Conservation (phyloP, 2,888 invertebrate genomes). For the Tetranychus piercei region DNA sequence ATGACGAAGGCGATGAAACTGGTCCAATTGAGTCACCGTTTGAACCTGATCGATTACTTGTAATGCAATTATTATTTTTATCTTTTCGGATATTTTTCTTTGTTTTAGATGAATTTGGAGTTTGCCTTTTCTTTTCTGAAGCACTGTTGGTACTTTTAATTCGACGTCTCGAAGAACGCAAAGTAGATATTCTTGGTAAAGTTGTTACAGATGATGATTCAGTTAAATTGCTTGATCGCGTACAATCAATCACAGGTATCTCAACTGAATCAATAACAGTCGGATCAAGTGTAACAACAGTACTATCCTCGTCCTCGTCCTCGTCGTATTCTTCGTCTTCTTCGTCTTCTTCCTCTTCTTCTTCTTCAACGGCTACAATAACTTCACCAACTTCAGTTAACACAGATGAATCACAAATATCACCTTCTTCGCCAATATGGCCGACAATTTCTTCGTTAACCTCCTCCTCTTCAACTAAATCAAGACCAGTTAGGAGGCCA, state of each 20-base stretch:
- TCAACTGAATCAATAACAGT: not conserved
- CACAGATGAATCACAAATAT: conserved; percentile 13
- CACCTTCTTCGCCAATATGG: conserved; percentile 15
- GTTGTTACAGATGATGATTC: not conserved
- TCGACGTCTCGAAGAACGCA: not conserved
- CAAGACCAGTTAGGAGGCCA: not conserved
- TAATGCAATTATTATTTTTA: not conserved
- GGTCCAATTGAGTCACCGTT: not conserved
- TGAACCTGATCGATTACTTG: not conserved
- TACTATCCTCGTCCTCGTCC: not conserved
- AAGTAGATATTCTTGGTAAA: not conserved
- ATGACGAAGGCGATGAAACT: not conserved
- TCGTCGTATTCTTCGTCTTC: conserved; percentile 13
- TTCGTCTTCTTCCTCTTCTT: conserved; percentile 9
- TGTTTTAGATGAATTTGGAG: not conserved
- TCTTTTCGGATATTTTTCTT: not conserved
- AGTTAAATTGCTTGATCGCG: not conserved
- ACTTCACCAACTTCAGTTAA: conserved; percentile 1
- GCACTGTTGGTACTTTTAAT: not conserved
- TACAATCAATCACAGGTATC: not conserved
- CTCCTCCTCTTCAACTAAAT: conserved; percentile 2
- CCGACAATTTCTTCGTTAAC: conserved; percentile 7
- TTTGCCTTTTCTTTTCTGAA: not conserved
- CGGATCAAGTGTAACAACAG: not conserved
- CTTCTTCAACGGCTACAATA: conserved; percentile 25